Evolutionary conservation across 1,140 invertebrate genomes (phyloP), one percentile per base, ranked within the genome.

Genomic region (Epicauta chinensis): DNA sequence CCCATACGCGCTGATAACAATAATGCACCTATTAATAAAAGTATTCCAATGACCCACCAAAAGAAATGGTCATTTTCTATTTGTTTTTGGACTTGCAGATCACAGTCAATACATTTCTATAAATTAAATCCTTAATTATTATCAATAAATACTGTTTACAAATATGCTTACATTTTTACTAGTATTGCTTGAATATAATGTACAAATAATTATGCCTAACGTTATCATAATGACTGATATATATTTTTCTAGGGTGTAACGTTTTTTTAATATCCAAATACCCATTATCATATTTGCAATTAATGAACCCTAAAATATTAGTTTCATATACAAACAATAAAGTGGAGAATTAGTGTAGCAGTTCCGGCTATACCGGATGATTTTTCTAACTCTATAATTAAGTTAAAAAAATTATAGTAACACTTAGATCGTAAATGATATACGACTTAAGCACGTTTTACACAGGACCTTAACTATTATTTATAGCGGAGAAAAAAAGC

Each of bases 251-350:
- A 84, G 71, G 11, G 81, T 77, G 65, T 98, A 98, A 56, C 77
- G 77, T 67, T 87, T 92, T 61, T 93, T 90, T 12, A 97, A 69
- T 49, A 98, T 86, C 54, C 95, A 75, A 12, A 96, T 87, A 37
- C 93, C 92, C 82, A 98, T 88, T 37, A 97, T 81, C 85, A 99
- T 90, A 72, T 95, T 98, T 0, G 95, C 92, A 75, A 98, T 92
- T 15, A 98, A 73, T 29, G 95, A 97, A 4, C 95, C 95, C 89
- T 92, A 65, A 58, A 74, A 65, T 35, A n/a, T 32, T 10, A 14
- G 13, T 34, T 31, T 31, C 23, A 7, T 23, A 23, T 2, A 23
- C 23, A 23, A n/a, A n/a, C n/a, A n/a, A n/a, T n/a, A n/a, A n/a
- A n/a, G n/a, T n/a, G n/a, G n/a, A n/a, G n/a, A n/a, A n/a, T n/a